Evolutionary conservation across 2,113 vertebrate genomes (phyloP), one percentile per base, ranked within the genome.

Genomic region (Phalacrocorax carbo): DNA sequence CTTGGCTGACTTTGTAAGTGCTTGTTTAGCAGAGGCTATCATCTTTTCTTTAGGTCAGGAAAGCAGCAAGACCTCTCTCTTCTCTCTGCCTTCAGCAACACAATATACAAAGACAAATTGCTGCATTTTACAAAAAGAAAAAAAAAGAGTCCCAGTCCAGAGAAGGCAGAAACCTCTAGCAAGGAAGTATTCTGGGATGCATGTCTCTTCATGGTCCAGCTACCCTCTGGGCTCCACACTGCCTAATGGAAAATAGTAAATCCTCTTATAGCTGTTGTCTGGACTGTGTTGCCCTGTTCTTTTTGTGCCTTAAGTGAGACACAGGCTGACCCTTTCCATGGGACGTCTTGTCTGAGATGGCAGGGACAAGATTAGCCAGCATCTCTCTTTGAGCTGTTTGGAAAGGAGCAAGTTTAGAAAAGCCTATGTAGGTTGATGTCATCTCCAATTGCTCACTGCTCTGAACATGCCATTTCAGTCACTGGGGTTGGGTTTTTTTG

Each of bases 231-330:
- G 64, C 25, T 88, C 64, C 55, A 91, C 55, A 46, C 10, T 77
- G 68, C 54, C 71, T 92, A 71, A 86, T 77, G 72, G 82, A 88
- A 92, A 88, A 23, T 17, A 90, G 36, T 77, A 92, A 93, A 94
- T 93, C 68, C 58, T 94, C 49, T 94, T 86, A 52, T 18, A 92
- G 86, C 30, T 88, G 66, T 55, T 94, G 58, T 77, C 91, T 90
- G 71, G 58, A 42, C 66, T 57, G 26, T 44, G 38, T 36, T 76
- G 48, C 22, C 58, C 52, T 76, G 51, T 83, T 90, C 62, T 23
- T 93, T 72, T 40, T 61, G 36, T 77, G 60, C 46, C 61, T 71
- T 90, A 75, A 75, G 22, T 72, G 61, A 93, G 52, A 79, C 19
- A 71, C 29, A 89, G 49, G 44, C 30, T 87, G 48, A 91, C 51